Evolutionary conservation across 2,888 invertebrate species (phyloP).

Genomic region (Dromius quadrimaculatus): DNA sequence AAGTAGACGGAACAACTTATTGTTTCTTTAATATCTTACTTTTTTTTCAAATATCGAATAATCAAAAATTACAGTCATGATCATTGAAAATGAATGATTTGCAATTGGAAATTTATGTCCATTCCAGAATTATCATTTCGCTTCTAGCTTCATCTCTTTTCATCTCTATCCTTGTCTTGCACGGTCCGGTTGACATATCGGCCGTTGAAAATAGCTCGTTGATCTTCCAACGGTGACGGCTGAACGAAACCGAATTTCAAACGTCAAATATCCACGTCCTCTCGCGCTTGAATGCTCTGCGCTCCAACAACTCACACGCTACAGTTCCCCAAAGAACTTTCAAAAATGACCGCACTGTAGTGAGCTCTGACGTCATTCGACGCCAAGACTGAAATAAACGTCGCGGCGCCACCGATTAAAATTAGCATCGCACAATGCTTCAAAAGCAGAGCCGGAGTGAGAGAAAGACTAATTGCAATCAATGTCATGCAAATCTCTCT

Average conservation of each 20-base stretch:
- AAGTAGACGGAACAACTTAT: no score
- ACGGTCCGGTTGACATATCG: slow-evolving; percentile 31
- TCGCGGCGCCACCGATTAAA: slow-evolving; percentile 36
- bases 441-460: neutral
- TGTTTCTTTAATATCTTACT: no score
- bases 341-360: slow-evolving; percentile 33
- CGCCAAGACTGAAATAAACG: slow-evolving; percentile 38
- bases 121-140: no score
- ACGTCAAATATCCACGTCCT: slow-evolving; percentile 18
- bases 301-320: slow-evolving; percentile 5
- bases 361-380: slow-evolving; percentile 32
- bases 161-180: neutral
- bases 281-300: neutral
- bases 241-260: slow-evolving; percentile 34
- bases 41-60: no score
- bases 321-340: slow-evolving; percentile 25
- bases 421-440: slow-evolving; percentile 39
- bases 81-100: no score
- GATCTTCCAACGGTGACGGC: slow-evolving; percentile 32
- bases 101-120: neutral
- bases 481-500: no score
- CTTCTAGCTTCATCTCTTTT: no score
- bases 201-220: slow-evolving; percentile 34
- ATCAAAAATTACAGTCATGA: no score
- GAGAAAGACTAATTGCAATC: no score